Percentiles rank a stretch among this genome's conserved stretches.
Evolutionary conservation across 2,888 invertebrate species (phyloP).

Genomic region (Nephrocerus scutellatus): DNA sequence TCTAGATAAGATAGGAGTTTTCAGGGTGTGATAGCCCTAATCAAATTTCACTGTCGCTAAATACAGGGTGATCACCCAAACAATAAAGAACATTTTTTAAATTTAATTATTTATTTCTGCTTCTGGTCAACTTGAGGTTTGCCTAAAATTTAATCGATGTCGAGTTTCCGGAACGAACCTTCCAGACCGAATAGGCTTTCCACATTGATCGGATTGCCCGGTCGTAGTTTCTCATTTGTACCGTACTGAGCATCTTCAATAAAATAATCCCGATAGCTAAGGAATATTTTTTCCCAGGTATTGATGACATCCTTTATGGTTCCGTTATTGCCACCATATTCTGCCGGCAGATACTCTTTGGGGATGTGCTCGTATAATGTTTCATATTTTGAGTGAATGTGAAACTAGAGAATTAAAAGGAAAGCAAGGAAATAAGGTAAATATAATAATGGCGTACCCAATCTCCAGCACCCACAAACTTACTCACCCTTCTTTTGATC

Average conservation of each 20-base stretch:
- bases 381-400: slow-evolving; percentile 51
- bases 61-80: too few relatives aligned
- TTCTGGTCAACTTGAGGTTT: too few relatives aligned
- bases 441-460: too few relatives aligned
- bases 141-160: slow-evolving; percentile 35
- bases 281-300: slow-evolving; percentile 40
- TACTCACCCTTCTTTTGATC: slow-evolving; percentile 54
- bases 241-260: slow-evolving; percentile 40
- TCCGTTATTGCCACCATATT: slow-evolving; percentile 61
- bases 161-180: slow-evolving; percentile 44
- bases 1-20: too few relatives aligned
- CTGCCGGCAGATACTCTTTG: slow-evolving; percentile 55
- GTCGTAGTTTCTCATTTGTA: slow-evolving; percentile 40
- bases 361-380: slow-evolving; percentile 58
- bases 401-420: too few relatives aligned
- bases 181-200: slow-evolving; percentile 42
- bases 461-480: too few relatives aligned
- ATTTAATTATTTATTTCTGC: too few relatives aligned
- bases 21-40: too few relatives aligned
- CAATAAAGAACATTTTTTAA: too few relatives aligned
- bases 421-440: too few relatives aligned
- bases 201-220: slow-evolving; percentile 35
- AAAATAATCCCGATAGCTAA: slow-evolving; percentile 38
- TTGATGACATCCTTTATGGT: slow-evolving; percentile 45
- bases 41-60: too few relatives aligned